Base-by-base conservation (phyloP, 2,797 vertebrate species). In the Clarias pachynema region DNA sequence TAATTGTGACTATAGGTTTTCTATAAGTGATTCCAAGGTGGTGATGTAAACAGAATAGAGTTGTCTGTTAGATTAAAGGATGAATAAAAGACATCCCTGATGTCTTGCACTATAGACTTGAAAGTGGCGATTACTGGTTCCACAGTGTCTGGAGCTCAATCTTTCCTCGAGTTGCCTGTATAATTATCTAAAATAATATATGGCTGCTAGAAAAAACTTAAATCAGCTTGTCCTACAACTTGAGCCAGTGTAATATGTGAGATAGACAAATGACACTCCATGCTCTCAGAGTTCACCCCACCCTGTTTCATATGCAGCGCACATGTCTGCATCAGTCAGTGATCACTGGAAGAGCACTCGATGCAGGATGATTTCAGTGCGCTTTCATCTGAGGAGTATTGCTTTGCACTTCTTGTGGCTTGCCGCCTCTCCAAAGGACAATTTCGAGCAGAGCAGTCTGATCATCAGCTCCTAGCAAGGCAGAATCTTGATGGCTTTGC, bases 391-490 rank as follows among this genome's bases (percentile, higher is more conserved):
- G 53, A 12, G 86, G 84, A 86, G 81, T 84, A 87, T 89, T 79
- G 89, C 89, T 82, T 85, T 5, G 53, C 89, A 88, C 82, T 82
- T 29, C 82, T 84, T 57, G 15, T 75, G 9, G 63, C 31, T 81
- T 79, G 57, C 79, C 9, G 26, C 77, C 63, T 82, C 81, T 85
- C 70, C 53, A 80, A 84, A 68, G 86, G 83, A 90, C 87, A 90
- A 91, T 94, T 87, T 89, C 74, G 85, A 86, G 85, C 84, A 86
- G 84, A 86, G 85, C 84, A 86, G 56, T 57, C 84, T 82, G 81
- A 84, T 53, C 80, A 90, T 85, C 90, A 77, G 81, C 70, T 34
- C 6, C 83, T 65, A 80, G 84, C 81, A 84, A 66, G 82, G 78
- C 78, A 49, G 9, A 88, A 73, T 79, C 34, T 81, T 34, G 66